Percentiles rank a stretch among this genome's conserved stretches.
phyloP scores from a whole-genome alignment of 2,888 invertebrate species.

The Amblyjoppa fuscipennis region DNA sequence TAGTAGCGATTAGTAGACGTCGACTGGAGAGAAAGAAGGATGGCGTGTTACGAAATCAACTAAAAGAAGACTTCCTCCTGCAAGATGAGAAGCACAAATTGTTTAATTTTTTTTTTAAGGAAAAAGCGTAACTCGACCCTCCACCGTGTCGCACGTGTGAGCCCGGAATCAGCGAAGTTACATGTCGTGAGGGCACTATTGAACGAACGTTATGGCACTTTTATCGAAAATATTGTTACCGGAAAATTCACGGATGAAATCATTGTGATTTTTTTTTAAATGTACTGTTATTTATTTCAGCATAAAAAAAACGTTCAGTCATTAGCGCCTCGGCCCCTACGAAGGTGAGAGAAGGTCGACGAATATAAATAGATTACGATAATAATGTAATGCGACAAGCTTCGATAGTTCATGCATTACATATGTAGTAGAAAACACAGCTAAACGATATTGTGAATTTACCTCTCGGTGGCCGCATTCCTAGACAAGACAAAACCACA shows the following conservation, averaged over 20 bases:
- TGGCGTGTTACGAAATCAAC: slow-evolving; percentile 32
- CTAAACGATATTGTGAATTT: slow-evolving; percentile 78
- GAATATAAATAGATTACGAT: slow-evolving; percentile 32
- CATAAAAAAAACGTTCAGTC: not conserved
- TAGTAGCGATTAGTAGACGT: slow-evolving; percentile 26
- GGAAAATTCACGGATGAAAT: not conserved
- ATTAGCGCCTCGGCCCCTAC: slow-evolving; percentile 11
- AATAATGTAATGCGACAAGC: slow-evolving; percentile 59
- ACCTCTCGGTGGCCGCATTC: slow-evolving; percentile 87
- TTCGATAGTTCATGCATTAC: slow-evolving; percentile 74
- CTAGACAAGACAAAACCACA: slow-evolving; percentile 85
- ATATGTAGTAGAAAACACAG: slow-evolving; percentile 76
- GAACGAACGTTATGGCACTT: not conserved
- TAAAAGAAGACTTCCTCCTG: slow-evolving; percentile 56
- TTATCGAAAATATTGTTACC: not conserved
- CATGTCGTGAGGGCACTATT: not conserved
- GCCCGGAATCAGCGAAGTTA: not conserved
- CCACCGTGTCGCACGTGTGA: slow-evolving; percentile 1
- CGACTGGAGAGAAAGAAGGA: slow-evolving; percentile 26
- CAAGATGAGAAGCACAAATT: slow-evolving; percentile 28
- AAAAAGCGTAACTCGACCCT: not conserved
- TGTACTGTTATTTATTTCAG: not conserved
- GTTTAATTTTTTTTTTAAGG: not conserved
- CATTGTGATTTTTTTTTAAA: not conserved
- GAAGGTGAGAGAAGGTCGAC: slow-evolving; percentile 41